Conservation (phyloP, 2,888 invertebrate genomes). For the Sceliomorpha sp. region DNA sequence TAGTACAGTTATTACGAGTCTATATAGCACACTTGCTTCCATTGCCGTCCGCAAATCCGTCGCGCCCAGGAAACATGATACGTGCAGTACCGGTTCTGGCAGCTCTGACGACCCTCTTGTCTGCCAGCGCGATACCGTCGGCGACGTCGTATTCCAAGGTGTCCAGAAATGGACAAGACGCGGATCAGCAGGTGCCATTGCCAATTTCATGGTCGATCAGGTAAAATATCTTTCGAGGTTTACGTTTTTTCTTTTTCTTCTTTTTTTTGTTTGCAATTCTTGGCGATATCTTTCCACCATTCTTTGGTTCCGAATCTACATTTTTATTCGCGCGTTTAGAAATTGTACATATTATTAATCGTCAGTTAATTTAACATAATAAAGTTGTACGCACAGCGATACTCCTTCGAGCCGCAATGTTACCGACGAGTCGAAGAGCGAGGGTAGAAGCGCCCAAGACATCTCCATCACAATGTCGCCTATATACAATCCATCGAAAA, state of each 20-base stretch:
- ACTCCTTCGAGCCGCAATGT: slow-evolving; percentile 4
- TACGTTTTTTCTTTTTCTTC: too few relatives aligned
- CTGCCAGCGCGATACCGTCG: slow-evolving; percentile 29
- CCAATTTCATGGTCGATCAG: slow-evolving; percentile 17
- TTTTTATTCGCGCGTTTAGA: too few relatives aligned
- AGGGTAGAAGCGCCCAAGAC: slow-evolving; percentile 64
- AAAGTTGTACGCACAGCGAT: slow-evolving; percentile 1
- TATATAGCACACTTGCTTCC: slow-evolving; percentile 35
- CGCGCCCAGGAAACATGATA: slow-evolving; percentile 34
- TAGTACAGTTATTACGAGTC: slow-evolving; percentile 53
- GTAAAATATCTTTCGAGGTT: slow-evolving; percentile 19
- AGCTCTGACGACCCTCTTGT: slow-evolving; percentile 20
- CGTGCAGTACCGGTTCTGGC: slow-evolving; percentile 18
- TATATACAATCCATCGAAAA: slow-evolving; percentile 62
- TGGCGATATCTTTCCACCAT: too few relatives aligned
- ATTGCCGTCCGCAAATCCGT: slow-evolving; percentile 26
- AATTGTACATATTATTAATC: too few relatives aligned
- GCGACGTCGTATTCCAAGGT: slow-evolving; percentile 50
- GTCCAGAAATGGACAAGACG: slow-evolving; percentile 43
- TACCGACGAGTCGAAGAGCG: slow-evolving; percentile 13
- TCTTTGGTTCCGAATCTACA: too few relatives aligned
- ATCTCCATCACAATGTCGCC: slow-evolving; percentile 69
- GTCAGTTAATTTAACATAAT: too few relatives aligned
- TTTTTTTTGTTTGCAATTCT: too few relatives aligned
- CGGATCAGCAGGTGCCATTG: slow-evolving; percentile 6